A percentile compares a stretch with the other conserved stretches of the same genome.
These are phyloP conservation scores for Arnoldichthys spilopterus DNA, from an alignment of 2,797 vertebrate species.

Conservation along the genomic window DNA sequence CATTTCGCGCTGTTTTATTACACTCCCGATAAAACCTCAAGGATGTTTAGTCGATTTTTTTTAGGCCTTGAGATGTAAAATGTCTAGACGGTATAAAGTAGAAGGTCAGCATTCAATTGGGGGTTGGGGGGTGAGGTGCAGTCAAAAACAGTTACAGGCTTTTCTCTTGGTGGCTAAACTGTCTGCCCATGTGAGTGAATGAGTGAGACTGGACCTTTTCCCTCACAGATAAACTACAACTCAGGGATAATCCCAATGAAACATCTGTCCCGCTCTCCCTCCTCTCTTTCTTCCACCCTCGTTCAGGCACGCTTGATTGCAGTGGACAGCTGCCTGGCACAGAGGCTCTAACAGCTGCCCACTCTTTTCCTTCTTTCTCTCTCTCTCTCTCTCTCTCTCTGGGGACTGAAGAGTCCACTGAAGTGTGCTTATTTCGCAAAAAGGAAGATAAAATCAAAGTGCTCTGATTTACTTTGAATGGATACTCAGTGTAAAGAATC, in stretches of 20 bases:
- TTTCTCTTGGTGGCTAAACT: neutral
- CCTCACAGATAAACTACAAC: constrained; percentile 29
- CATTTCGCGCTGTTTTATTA: neutral
- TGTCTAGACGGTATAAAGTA: neutral
- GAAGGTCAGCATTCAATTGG: neutral
- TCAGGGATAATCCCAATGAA: constrained; percentile 67
- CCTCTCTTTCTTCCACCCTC: constrained; percentile 27
- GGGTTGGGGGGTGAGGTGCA: neutral
- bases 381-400: neutral
- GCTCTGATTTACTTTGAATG: neutral
- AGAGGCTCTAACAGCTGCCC: constrained; percentile 41
- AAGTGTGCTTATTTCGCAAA: constrained; percentile 11
- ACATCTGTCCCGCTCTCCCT: constrained; percentile 25
- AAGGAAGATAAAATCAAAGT: neutral
- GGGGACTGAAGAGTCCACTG: neutral
- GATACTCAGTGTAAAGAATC: neutral
- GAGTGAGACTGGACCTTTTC: constrained; percentile 7
- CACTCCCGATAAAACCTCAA: neutral
- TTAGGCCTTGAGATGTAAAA: neutral
- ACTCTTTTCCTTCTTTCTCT: constrained; percentile 1
- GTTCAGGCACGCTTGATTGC: constrained; percentile 6
- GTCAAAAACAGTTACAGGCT: neutral
- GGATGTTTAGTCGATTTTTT: neutral
- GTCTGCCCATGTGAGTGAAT: neutral
- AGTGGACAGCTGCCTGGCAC: constrained; percentile 43